Conservation (phyloP, 2,888 invertebrate species). For the Cryptocephalus moraei region DNA sequence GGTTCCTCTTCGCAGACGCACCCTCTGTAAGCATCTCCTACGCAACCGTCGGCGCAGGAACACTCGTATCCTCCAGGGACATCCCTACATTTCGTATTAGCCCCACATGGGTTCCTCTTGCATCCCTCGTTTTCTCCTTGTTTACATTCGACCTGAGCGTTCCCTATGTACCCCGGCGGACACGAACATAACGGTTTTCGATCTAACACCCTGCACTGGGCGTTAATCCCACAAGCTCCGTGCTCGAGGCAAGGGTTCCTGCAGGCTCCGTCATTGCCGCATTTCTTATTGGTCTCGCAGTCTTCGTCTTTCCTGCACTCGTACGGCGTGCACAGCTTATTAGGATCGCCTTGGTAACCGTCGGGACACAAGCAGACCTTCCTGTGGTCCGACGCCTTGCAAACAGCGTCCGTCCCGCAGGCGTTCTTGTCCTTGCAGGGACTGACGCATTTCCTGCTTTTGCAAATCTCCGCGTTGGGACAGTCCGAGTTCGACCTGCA, state of each 20-base stretch:
- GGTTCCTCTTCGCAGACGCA: constrained; percentile 62
- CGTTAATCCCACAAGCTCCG: constrained; percentile 72
- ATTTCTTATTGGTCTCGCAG: constrained; percentile 68
- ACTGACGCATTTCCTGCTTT: constrained; percentile 56
- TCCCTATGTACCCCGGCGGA: constrained; percentile 63
- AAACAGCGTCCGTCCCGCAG: constrained; percentile 73
- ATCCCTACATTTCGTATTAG: constrained; percentile 73
- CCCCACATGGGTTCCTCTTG: constrained; percentile 72
- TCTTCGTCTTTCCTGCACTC: constrained; percentile 69
- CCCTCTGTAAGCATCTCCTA: constrained; percentile 70
- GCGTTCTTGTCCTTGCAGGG: constrained; percentile 57
- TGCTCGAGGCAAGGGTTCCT: constrained; percentile 71
- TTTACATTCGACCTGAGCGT: constrained; percentile 58
- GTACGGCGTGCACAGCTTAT: constrained; percentile 60
- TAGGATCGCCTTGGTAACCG: constrained; percentile 74
- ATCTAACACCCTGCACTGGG: constrained; percentile 71
- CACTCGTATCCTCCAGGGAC: constrained; percentile 65
- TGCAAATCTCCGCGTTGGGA: constrained; percentile 64
- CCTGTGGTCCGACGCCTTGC: constrained; percentile 68
- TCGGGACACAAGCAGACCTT: constrained; percentile 81
- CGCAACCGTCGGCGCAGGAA: constrained; percentile 67
- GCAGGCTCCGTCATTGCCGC: constrained; percentile 59
- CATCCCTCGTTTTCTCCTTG: constrained; percentile 63
- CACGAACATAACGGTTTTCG: constrained; percentile 68
- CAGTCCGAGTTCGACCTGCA: constrained; percentile 75